phyloP scores from a whole-genome alignment of 1,140 invertebrate genomes.

The Pemphigus obesinymphae region DNA sequence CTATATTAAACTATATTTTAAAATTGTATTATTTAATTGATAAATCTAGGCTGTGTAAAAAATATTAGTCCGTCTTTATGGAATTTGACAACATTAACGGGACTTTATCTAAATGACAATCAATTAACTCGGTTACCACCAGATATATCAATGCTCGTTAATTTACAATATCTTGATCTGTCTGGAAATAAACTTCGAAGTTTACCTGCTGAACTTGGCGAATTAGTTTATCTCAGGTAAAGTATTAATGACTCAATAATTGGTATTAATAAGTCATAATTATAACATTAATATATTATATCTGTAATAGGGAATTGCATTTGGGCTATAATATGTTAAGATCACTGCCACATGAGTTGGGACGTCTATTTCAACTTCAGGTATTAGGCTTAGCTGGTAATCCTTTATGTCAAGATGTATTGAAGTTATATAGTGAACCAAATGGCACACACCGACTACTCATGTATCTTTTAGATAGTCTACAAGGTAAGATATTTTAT shows the following conservation, averaged over 20 bases:
- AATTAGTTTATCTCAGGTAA: conserved; percentile 85
- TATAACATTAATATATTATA: conserved; percentile 9
- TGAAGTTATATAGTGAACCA: conserved; percentile 83
- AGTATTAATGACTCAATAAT: neutral
- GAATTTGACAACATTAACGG: conserved; percentile 84
- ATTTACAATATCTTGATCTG: conserved; percentile 82
- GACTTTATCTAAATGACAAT: conserved; percentile 93
- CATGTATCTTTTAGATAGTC: conserved; percentile 87
- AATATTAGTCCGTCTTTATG: conserved; percentile 87
- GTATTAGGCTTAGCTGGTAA: conserved; percentile 86
- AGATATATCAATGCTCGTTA: conserved; percentile 77
- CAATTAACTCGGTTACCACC: conserved; percentile 78
- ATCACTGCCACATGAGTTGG: conserved; percentile 91
- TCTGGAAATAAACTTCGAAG: conserved; percentile 90
- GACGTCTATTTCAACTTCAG: conserved; percentile 94
- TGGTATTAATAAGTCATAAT: neutral
- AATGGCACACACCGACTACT: conserved; percentile 92
- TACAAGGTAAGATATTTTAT: conserved; percentile 67
- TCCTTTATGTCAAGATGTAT: conserved; percentile 87
- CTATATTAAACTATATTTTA: neutral
- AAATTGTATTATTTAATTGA: neutral
- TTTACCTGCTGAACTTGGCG: conserved; percentile 91
- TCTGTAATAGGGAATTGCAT: conserved; percentile 78
- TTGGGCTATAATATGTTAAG: conserved; percentile 91
- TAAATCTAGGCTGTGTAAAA: conserved; percentile 59